Conservation (phyloP, 2,113 vertebrate species). For the Ancistrus triradiatus region DNA sequence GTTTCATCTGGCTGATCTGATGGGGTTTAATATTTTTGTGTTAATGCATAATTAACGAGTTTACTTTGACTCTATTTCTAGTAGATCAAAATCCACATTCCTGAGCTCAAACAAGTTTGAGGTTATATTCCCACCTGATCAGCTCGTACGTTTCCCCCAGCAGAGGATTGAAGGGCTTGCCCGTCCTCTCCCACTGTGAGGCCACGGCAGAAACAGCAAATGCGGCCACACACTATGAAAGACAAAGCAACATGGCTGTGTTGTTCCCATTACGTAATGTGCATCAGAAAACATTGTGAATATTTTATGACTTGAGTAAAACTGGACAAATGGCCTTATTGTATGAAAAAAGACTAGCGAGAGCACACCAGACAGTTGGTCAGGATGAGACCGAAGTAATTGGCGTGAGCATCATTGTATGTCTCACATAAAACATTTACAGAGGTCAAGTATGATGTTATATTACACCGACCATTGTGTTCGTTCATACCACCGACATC, state of each 20-base stretch:
- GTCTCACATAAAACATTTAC: slow-evolving; percentile 19
- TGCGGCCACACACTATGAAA: slow-evolving; percentile 83
- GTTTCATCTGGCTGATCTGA: too few relatives aligned
- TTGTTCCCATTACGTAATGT: neutral
- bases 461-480: slow-evolving; percentile 1
- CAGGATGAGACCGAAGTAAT: neutral
- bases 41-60: too few relatives aligned
- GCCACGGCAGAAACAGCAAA: slow-evolving; percentile 97
- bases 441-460: slow-evolving; percentile 4
- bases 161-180: slow-evolving; percentile 95
- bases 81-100: too few relatives aligned
- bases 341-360: neutral
- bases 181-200: slow-evolving; percentile 95
- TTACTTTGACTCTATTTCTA: too few relatives aligned
- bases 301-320: slow-evolving; percentile 2
- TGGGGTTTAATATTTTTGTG: too few relatives aligned
- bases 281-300: neutral
- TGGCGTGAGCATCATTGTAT: neutral
- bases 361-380: neutral
- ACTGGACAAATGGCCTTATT: too few relatives aligned
- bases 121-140: slow-evolving; percentile 74
- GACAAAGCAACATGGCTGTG: slow-evolving; percentile 5
- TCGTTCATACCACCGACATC: neutral
- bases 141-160: slow-evolving; percentile 95
- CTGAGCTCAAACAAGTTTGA: too few relatives aligned